These are phyloP conservation scores for Craniophora ligustri DNA, from an alignment of 2,888 invertebrate species.

Conservation along the genomic window DNA sequence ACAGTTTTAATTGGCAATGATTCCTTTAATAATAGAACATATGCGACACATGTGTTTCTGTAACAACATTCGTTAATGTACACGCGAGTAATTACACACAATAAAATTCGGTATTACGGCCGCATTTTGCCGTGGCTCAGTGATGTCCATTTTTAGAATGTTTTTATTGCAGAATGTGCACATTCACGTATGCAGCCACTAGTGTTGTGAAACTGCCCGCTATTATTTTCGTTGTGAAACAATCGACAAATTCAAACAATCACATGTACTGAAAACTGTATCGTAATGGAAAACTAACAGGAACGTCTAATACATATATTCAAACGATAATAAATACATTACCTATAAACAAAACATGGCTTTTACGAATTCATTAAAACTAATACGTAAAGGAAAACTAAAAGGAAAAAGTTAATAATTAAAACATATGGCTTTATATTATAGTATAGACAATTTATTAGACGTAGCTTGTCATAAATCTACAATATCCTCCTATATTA, in stretches of 20 bases:
- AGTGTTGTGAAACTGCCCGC: constrained; percentile 38
- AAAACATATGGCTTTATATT: too few species aligned
- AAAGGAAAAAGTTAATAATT: too few species aligned
- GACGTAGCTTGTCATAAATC: too few species aligned
- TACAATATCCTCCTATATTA: too few species aligned
- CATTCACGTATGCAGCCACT: constrained; percentile 6
- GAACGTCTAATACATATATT: too few species aligned
- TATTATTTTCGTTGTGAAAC: constrained; percentile 42
- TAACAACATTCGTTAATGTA: background rate
- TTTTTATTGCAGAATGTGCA: constrained; percentile 38
- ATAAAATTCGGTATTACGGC: constrained; percentile 19
- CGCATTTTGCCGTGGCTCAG: background rate
- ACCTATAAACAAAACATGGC: too few species aligned
- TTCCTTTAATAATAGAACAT: constrained; percentile 10
- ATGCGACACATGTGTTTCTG: background rate
- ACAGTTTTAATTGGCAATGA: constrained; percentile 29
- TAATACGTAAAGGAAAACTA: too few species aligned
- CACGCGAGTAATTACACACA: constrained; percentile 24
- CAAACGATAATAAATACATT: too few species aligned
- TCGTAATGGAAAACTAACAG: constrained; percentile 10
- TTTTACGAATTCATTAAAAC: too few species aligned
- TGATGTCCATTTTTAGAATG: constrained; percentile 37
- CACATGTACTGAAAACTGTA: constrained; percentile 34
- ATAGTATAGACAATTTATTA: too few species aligned
- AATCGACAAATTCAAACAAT: constrained; percentile 32